These are phyloP conservation scores for Drosophila tripunctata DNA, from an alignment of 2,888 invertebrate species.

Conservation along the genomic window DNA sequence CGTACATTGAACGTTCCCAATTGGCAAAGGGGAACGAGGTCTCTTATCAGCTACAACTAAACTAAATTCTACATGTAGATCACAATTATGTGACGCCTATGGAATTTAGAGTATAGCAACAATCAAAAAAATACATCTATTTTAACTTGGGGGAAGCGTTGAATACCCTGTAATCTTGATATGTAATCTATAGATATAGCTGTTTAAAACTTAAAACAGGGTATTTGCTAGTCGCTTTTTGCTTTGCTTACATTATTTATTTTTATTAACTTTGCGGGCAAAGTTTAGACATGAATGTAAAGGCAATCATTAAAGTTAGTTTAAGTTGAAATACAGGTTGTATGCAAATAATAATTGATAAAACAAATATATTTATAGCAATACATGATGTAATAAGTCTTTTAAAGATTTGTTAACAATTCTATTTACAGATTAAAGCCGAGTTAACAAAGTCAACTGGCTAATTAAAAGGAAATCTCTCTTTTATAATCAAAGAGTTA, in stretches of 20 bases:
- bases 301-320: not conserved
- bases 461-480: no score
- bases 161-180: not conserved
- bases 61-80: not conserved
- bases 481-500: no score
- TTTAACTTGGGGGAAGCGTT: not conserved
- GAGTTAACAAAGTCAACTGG: no score
- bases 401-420: no score
- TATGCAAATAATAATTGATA: not conserved
- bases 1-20: slow-evolving; percentile 35
- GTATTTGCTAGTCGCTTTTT: not conserved
- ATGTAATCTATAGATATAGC: no score
- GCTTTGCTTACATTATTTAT: no score
- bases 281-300: not conserved
- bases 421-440: no score
- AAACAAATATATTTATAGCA: no score
- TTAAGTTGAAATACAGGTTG: not conserved
- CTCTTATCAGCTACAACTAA: slow-evolving; percentile 42
- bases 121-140: slow-evolving; percentile 4
- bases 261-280: no score
- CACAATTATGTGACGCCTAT: not conserved
- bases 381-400: no score
- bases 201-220: not conserved
- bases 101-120: not conserved
- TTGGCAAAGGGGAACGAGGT: slow-evolving; percentile 5